These are phyloP conservation scores for Crocallis elinguaria DNA, from an alignment of 2,888 invertebrate species.

Conservation along the genomic window DNA sequence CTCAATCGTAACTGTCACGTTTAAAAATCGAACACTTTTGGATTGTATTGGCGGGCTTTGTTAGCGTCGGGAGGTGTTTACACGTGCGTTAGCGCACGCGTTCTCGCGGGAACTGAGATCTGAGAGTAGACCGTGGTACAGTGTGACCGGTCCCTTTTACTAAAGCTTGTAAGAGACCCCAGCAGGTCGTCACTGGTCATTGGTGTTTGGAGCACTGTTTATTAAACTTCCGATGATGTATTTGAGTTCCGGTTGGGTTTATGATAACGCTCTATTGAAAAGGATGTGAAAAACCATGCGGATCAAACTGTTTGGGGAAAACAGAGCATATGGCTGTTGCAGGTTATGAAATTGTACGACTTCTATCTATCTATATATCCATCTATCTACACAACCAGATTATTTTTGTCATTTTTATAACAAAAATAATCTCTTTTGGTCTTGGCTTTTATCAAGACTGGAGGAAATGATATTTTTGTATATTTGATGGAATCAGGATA, in stretches of 20 bases:
- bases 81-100: constrained; percentile 60
- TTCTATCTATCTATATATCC: too few relatives aligned
- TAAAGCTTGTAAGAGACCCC: constrained; percentile 49
- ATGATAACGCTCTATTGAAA: constrained; percentile 30
- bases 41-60: constrained; percentile 59
- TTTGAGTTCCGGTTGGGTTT: constrained; percentile 65
- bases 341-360: too few relatives aligned
- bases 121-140: constrained; percentile 24
- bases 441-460: too few relatives aligned
- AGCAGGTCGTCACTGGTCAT: constrained; percentile 58
- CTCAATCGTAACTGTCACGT: constrained; percentile 55
- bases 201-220: constrained; percentile 43
- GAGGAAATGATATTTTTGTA: too few relatives aligned
- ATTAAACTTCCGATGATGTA: constrained; percentile 74
- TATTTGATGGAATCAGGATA: too few relatives aligned
- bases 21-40: constrained; percentile 49
- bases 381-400: too few relatives aligned
- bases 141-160: constrained; percentile 67
- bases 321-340: neutral
- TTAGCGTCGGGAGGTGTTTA: constrained; percentile 34
- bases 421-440: too few relatives aligned
- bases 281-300: constrained; percentile 31
- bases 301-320: constrained; percentile 37
- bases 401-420: too few relatives aligned
- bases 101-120: constrained; percentile 71